Evolutionary conservation across 2,888 invertebrate species (phyloP), one percentile per base, ranked within the genome.

Genomic region (Cheilosia grossa): DNA sequence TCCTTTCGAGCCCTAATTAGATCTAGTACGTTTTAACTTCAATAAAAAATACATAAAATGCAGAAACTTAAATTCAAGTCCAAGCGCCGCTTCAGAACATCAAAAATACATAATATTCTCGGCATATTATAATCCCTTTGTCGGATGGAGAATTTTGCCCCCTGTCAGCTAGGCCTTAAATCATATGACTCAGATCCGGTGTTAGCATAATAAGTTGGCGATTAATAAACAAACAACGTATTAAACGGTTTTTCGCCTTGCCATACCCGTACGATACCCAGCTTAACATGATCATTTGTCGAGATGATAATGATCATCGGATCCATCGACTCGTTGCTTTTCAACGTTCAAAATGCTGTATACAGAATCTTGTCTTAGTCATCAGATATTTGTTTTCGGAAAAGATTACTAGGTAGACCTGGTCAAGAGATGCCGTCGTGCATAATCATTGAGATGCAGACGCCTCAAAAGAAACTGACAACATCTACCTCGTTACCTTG

Each of bases 391-490:
- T 27, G 4, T 37, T 40, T 40, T 53, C 37, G 6, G 27, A 17
- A 17, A 54, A 53, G 40, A 66, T 24, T 24, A 37, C 10, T 51
- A 37, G 33, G 15, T 17, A 27, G 2, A 27, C n/a, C 21, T 66
- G 37, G n/a, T 24, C 1, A 40, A 7, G 19, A 42, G 40, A 24
- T 49, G 30, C 37, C 13, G 21, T 15, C 24, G 19, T 51, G 70
- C 51, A 72, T 72, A 51, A 40, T 61, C 59, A 53, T 42, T 61
- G 51, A 72, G 61, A 51, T 72, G 51, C 59, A 13, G 1, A n/a
- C 27, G 17, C n/a, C 19, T 42, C 2, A 19, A n/a, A 33, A 21
- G 24, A 21, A 40, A 37, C 30, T 33, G 4, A 37, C 37, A 37
- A 37, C 3, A 13, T 37, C 13, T 13, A 10, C 33, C 33, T 33